phyloP scores from a whole-genome alignment of 2,888 invertebrate species.

The Sinelater perroti region DNA sequence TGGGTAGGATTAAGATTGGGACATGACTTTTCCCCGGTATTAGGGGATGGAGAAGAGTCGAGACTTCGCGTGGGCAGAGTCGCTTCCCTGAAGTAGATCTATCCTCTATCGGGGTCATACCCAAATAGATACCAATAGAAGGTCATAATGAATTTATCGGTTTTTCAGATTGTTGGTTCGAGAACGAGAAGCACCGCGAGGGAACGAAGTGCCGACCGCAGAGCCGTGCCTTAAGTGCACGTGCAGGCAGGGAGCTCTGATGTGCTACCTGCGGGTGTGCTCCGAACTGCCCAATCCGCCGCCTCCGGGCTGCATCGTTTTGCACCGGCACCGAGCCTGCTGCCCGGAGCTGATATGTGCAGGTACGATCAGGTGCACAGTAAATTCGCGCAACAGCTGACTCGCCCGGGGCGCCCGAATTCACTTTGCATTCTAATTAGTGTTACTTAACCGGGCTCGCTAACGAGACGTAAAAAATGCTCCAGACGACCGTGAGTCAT shows the following conservation, averaged over 20 bases:
- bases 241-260: conserved; percentile 75
- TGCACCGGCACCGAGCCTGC: conserved; percentile 74
- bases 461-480: conserved; percentile 15
- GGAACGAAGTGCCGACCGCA: conserved; percentile 72
- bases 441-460: conserved; percentile 13
- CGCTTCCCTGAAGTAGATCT: no score
- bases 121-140: no score
- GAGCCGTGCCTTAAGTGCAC: conserved; percentile 83
- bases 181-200: conserved; percentile 72
- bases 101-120: no score
- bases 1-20: no score
- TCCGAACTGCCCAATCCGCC: conserved; percentile 78
- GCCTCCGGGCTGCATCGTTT: conserved; percentile 75
- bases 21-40: no score
- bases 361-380: conserved; percentile 60
- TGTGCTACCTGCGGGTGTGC: conserved; percentile 82
- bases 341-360: conserved; percentile 82
- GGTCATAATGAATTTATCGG: no score
- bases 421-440: conserved; percentile 20
- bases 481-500: conserved; percentile 18
- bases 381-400: no score
- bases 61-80: no score
- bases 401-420: conserved; percentile 6
- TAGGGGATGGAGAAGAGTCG: no score
- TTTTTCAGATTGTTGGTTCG: conserved; percentile 75